Conservation (phyloP, 2,797 vertebrate genomes). For the Aythya fuligula region DNA sequence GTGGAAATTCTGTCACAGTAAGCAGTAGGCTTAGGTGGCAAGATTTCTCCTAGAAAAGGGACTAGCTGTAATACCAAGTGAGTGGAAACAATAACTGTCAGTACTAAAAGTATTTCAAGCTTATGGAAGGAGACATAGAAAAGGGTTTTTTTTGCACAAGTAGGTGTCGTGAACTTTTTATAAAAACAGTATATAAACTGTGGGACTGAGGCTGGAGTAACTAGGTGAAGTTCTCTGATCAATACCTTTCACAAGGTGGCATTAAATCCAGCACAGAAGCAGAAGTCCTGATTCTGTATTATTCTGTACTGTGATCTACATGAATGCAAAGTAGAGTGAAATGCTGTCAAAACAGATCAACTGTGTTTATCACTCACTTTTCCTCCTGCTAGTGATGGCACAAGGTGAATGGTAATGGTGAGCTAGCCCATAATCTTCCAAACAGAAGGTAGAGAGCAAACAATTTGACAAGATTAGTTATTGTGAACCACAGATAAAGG, state of each 20-base stretch:
- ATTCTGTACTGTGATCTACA: neutral
- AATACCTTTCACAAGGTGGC: neutral
- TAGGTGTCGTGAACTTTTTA: neutral
- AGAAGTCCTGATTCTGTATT: constrained; percentile 6
- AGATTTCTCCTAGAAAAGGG: neutral
- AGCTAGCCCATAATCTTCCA: constrained; percentile 61
- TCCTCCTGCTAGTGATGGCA: constrained; percentile 50
- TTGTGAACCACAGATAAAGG: constrained; percentile 68
- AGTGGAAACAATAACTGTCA: neutral
- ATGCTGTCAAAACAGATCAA: constrained; percentile 26
- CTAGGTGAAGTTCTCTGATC: neutral
- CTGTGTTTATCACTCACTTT: constrained; percentile 49
- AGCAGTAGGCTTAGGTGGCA: neutral
- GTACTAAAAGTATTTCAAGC: neutral
- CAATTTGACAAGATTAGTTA: constrained; percentile 66
- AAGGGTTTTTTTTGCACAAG: neutral
- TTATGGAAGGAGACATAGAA: neutral
- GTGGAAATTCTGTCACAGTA: neutral
- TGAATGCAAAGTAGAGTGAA: constrained; percentile 34
- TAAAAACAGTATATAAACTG: neutral
- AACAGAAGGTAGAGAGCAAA: constrained; percentile 60
- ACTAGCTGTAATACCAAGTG: neutral
- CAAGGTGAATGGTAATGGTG: constrained; percentile 65
- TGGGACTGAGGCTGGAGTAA: neutral
- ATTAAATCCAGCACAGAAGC: constrained; percentile 17